Percentiles rank a stretch among this genome's conserved stretches.
phyloP scores from a whole-genome alignment of 2,888 invertebrate genomes.

The Boloria euphrosyne region DNA sequence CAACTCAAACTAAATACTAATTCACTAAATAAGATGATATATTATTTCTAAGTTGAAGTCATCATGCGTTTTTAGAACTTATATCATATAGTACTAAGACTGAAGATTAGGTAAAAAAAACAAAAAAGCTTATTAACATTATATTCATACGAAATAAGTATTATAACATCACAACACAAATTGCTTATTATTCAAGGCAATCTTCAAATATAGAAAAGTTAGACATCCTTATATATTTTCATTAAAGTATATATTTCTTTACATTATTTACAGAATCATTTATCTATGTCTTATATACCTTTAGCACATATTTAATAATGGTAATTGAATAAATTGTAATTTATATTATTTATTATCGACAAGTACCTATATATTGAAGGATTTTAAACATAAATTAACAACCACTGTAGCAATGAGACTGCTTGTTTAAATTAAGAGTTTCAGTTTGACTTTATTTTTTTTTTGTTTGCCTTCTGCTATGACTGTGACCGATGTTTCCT shows the following conservation, averaged over 20 bases:
- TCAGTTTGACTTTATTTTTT: slow-evolving; percentile 32
- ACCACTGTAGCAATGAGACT: slow-evolving; percentile 2
- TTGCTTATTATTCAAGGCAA: slow-evolving; percentile 64
- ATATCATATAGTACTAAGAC: no score
- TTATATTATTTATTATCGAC: slow-evolving; percentile 8
- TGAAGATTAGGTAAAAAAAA: not conserved
- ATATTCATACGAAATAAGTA: slow-evolving; percentile 51
- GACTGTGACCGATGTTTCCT: slow-evolving; percentile 92
- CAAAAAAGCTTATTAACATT: slow-evolving; percentile 31
- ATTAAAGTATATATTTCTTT: slow-evolving; percentile 39
- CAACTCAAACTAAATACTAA: no score
- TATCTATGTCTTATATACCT: slow-evolving; percentile 19
- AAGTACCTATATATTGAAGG: not conserved
- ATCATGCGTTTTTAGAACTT: no score
- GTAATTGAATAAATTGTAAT: slow-evolving; percentile 3
- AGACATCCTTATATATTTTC: slow-evolving; percentile 46
- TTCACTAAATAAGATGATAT: no score
- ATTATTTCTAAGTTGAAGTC: no score
- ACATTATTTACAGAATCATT: slow-evolving; percentile 43
- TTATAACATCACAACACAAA: slow-evolving; percentile 61
- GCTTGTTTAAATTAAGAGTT: slow-evolving; percentile 23
- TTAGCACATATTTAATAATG: slow-evolving; percentile 2
- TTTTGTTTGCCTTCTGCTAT: slow-evolving; percentile 53
- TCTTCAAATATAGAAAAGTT: slow-evolving; percentile 51
- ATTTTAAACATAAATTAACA: slow-evolving; percentile 10